Base-by-base conservation (phyloP, 1,140 invertebrate genomes). In the Papilio polytes region DNA sequence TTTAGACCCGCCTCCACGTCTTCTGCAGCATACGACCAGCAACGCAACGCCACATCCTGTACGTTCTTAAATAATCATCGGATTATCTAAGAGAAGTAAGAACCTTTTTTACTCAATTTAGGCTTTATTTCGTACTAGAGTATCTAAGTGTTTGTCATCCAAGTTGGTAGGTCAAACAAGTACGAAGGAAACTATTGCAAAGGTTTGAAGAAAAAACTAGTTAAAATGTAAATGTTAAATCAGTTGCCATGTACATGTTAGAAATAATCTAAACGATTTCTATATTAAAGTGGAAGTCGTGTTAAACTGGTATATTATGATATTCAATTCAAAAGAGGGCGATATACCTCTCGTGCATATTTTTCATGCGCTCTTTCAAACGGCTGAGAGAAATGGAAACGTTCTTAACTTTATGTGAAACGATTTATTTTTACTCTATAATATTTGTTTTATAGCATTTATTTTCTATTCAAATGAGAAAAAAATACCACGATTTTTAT, bases 361-460 rank as follows among this genome's bases (percentile, higher is more conserved):
- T 63, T 63, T 63, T 63, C 59, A 63, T 63, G 59, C 59, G 59
- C 59, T 63, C 59, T 63, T 63, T 63, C 59, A 26, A 63, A 63
- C 10, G 20, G 59, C 59, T 63, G 20, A 63, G 20, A 22, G 59
- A 63, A 63, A 63, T 63, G 20, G 22, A 63, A 63, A 63, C 59
- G 59, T 26, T 13, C 59, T 63, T 63, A 63, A 63, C 20, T 63
- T 63, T 63, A 63, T 63, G 22, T 63, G 59, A 63, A 63, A 63
- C 59, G 59, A 63, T 63, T 63, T 63, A 63, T 63, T 63, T 63
- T 26, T 26, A 63, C 59, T 63, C 59, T 59, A 63, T 26, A 63
- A 13, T 63, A 63, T 63, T 63, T 63, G 59, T 63, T 63, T 63
- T 20, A 63, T 63, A 9, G 26, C 26, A 63, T 26, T 63, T 26